Percentiles rank a stretch among this genome's conserved stretches.
phyloP scores from a whole-genome alignment of 2,888 invertebrate genomes.

The Chaitophorus viminalis region DNA sequence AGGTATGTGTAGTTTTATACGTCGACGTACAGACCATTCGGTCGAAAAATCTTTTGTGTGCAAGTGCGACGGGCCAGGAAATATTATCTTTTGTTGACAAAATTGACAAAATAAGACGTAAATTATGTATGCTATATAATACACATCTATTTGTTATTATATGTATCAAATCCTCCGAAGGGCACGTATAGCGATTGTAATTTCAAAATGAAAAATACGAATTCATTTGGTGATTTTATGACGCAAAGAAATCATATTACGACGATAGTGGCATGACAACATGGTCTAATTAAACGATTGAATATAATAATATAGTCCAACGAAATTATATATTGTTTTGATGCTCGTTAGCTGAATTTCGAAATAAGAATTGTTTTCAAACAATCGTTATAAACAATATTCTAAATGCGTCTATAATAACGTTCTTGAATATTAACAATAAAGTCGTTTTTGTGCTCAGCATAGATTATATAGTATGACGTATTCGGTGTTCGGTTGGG shows the following conservation, averaged over 20 bases:
- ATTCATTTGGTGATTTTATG: constrained; percentile 12
- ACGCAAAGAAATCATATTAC: background rate
- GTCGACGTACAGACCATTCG: background rate
- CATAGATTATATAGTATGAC: too few species aligned
- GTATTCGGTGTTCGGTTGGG: too few species aligned
- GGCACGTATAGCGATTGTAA: constrained; percentile 12
- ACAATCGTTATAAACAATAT: background rate
- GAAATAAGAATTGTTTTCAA: constrained; percentile 5
- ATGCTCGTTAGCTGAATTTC: constrained; percentile 1
- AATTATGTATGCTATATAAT: background rate
- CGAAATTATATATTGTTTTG: background rate
- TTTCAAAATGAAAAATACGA: background rate
- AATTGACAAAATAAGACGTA: background rate
- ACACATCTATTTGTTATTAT: background rate
- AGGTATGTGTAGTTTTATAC: background rate
- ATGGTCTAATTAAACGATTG: background rate
- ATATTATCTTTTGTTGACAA: background rate
- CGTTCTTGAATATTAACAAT: too few species aligned
- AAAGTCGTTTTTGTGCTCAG: too few species aligned
- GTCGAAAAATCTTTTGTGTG: constrained; percentile 15
- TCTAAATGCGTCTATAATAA: background rate
- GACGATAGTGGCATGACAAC: background rate
- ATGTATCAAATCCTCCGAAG: constrained; percentile 10
- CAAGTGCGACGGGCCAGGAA: constrained; percentile 1
- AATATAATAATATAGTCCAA: too few species aligned